phyloP scores from a whole-genome alignment of 2,888 invertebrate genomes.

The Sesamia inferens region DNA sequence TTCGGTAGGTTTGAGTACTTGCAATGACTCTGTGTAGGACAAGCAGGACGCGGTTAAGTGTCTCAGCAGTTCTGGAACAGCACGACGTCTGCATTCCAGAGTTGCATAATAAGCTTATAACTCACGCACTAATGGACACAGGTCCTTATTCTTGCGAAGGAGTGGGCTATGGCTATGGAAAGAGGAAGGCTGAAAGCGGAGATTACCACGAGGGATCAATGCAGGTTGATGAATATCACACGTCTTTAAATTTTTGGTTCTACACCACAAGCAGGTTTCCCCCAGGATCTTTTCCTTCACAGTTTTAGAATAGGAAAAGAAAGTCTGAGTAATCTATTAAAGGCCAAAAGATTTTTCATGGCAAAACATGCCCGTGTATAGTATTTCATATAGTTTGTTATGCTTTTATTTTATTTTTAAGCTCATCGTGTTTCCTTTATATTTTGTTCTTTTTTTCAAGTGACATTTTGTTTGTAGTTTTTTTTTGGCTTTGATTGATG shows the following conservation, averaged over 20 bases:
- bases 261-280: too few relatives aligned
- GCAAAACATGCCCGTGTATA: background rate
- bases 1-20: background rate
- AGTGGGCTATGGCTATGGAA: background rate
- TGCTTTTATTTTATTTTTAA: background rate
- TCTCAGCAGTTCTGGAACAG: background rate
- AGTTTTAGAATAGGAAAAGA: too few relatives aligned
- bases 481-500: conserved; percentile 20
- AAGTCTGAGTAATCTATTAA: background rate
- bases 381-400: background rate
- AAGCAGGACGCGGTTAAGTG: background rate
- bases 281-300: too few relatives aligned
- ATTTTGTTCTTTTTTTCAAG: background rate
- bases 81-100: background rate
- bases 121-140: background rate
- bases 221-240: background rate
- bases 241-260: background rate
- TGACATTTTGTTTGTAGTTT: background rate
- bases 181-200: too few relatives aligned
- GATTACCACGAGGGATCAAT: background rate
- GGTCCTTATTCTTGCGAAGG: background rate
- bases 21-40: background rate
- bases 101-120: background rate
- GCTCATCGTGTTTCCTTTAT: background rate
- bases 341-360: background rate